Percentiles rank a stretch among this genome's conserved stretches.
Evolutionary conservation across 1,140 invertebrate genomes (phyloP).

Genomic region (Sarcophaga peregrina): DNA sequence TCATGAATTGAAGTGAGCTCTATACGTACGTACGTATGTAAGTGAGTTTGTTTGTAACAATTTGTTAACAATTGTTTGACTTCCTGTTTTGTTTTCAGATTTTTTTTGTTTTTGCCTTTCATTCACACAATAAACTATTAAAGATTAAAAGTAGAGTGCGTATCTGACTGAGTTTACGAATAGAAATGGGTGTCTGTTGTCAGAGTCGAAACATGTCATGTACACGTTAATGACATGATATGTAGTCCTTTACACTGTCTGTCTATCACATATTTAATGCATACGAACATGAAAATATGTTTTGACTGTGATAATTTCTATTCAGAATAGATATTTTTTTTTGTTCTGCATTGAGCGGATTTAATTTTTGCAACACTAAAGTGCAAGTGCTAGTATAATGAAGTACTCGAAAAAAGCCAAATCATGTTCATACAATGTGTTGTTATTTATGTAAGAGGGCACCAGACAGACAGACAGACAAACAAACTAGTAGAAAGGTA

Average conservation of each 20-base stretch:
- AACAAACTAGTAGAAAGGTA: no score
- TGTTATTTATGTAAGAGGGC: not conserved
- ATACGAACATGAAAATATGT: constrained; percentile 17
- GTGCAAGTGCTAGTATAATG: not conserved
- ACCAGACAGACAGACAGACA: no score
- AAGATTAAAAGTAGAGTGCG: no score
- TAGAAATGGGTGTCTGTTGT: not conserved
- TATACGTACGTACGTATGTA: not conserved
- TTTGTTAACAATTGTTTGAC: constrained; percentile 37
- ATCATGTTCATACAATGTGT: constrained; percentile 27
- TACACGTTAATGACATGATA: constrained; percentile 22
- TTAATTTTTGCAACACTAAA: not conserved
- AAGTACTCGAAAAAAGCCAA: constrained; percentile 31
- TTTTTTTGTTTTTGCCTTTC: no score
- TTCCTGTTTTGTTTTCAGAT: constrained; percentile 11
- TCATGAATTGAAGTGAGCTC: not conserved
- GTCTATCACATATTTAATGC: not conserved
- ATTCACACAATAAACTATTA: no score
- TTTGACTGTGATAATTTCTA: constrained; percentile 2
- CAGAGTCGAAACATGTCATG: not conserved
- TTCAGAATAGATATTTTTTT: not conserved
- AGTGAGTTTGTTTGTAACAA: constrained; percentile 16
- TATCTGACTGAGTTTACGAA: not conserved
- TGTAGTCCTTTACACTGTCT: not conserved
- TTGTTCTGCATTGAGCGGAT: not conserved